These are phyloP conservation scores for Penaeus indicus DNA, from an alignment of 1,140 invertebrate species.

Conservation along the genomic window DNA sequence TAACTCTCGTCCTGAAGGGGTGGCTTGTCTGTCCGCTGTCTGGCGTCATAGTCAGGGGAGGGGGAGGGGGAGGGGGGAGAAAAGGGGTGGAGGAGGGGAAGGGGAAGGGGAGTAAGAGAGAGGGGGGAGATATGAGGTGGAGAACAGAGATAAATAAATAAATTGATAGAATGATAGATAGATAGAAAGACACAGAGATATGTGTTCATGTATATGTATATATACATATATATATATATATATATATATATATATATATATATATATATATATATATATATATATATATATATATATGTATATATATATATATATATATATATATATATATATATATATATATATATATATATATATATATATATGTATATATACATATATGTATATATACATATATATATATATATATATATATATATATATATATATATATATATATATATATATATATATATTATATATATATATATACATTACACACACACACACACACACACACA, in stretches of 20 bases:
- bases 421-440: constrained; percentile 7
- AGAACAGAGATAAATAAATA: not conserved
- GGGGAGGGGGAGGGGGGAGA: too few relatives aligned
- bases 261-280: constrained; percentile 7
- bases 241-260: constrained; percentile 14
- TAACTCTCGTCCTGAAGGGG: too few relatives aligned
- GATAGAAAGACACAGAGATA: too few relatives aligned
- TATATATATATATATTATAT: not conserved
- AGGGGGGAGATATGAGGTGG: too few relatives aligned
- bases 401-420: constrained; percentile 14
- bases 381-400: constrained; percentile 13
- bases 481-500: too few relatives aligned
- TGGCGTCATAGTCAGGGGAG: too few relatives aligned
- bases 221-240: constrained; percentile 14
- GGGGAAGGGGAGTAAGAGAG: too few relatives aligned
- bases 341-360: constrained; percentile 14
- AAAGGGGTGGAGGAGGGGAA: too few relatives aligned
- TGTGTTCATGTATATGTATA: constrained; percentile 12
- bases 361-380: constrained; percentile 13
- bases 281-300: constrained; percentile 13
- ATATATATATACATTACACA: too few relatives aligned
- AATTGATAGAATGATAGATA: too few relatives aligned
- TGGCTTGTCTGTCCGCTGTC: too few relatives aligned
- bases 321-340: constrained; percentile 14
- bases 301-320: constrained; percentile 14